Evolutionary conservation across 2,113 vertebrate species (phyloP).

Genomic region (Colistium nudipinnis): DNA sequence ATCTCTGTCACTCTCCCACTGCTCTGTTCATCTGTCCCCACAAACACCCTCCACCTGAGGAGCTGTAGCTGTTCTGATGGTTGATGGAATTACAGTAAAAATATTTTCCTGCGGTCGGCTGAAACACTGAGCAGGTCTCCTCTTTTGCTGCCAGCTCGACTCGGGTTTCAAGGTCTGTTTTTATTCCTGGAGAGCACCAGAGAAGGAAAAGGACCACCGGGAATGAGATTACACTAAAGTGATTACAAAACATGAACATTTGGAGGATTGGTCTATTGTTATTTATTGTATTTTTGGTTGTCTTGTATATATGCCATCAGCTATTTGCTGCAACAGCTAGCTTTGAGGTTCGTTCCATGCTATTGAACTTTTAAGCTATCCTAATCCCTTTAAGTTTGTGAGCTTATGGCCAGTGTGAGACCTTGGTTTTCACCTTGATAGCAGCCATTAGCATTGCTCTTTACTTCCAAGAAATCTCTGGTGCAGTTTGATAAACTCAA

Average conservation of each 20-base stretch:
- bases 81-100: slow-evolving; percentile 65
- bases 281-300: background rate
- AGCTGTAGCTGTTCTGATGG: slow-evolving; percentile 25
- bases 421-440: too few relatives aligned
- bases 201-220: slow-evolving; percentile 19
- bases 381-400: too few relatives aligned
- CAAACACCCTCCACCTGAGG: slow-evolving; percentile 8
- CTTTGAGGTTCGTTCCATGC: too few relatives aligned
- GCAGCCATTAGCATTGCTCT: too few relatives aligned
- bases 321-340: too few relatives aligned
- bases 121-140: slow-evolving; percentile 50
- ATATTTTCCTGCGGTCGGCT: slow-evolving; percentile 59
- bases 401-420: too few relatives aligned
- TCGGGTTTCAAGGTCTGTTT: slow-evolving; percentile 53
- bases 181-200: slow-evolving; percentile 31
- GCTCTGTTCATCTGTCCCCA: slow-evolving; percentile 8
- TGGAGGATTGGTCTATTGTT: background rate
- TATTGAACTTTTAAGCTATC: too few relatives aligned
- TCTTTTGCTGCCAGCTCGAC: slow-evolving; percentile 18
- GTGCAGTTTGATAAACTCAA: too few relatives aligned
- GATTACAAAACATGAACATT: slow-evolving; percentile 16
- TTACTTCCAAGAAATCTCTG: too few relatives aligned
- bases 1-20: slow-evolving; percentile 5
- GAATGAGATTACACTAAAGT: background rate
- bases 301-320: too few relatives aligned